A percentile compares a stretch with the other conserved stretches of the same genome.
These are phyloP conservation scores for Azemiops feae DNA, from an alignment of 2,113 vertebrate species.

Conservation along the genomic window DNA sequence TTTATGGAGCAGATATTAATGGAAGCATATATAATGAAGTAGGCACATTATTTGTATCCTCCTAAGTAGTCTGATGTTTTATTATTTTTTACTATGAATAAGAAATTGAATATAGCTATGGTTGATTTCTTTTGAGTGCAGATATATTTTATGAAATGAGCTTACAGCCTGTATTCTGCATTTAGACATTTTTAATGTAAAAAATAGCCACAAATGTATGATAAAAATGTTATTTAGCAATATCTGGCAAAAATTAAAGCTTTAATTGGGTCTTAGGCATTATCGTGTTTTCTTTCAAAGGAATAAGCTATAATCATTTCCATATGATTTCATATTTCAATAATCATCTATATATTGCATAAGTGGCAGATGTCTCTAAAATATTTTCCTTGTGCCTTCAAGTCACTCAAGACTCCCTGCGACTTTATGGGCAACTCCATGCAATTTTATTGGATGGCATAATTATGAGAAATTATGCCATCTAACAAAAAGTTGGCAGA, in stretches of 20 bases:
- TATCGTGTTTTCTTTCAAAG: not conserved
- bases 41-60: constrained; percentile 42
- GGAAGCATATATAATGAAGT: constrained; percentile 83
- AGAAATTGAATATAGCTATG: constrained; percentile 36
- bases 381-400: not conserved
- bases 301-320: not conserved
- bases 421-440: not conserved
- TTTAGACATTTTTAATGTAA: not conserved
- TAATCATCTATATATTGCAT: not conserved
- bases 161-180: not conserved
- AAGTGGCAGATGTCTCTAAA: not conserved
- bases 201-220: not conserved
- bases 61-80: constrained; percentile 15
- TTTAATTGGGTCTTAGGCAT: not conserved
- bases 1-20: constrained; percentile 82
- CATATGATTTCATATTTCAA: not conserved
- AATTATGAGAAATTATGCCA: not conserved
- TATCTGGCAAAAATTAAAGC: not conserved
- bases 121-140: not conserved
- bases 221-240: not conserved
- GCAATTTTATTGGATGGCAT: not conserved
- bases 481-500: not conserved
- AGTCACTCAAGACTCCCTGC: not conserved
- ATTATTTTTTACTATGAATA: constrained; percentile 34
- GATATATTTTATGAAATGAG: not conserved